Conservation (phyloP, 2,113 vertebrate genomes). For the Cyprinus carpio region DNA sequence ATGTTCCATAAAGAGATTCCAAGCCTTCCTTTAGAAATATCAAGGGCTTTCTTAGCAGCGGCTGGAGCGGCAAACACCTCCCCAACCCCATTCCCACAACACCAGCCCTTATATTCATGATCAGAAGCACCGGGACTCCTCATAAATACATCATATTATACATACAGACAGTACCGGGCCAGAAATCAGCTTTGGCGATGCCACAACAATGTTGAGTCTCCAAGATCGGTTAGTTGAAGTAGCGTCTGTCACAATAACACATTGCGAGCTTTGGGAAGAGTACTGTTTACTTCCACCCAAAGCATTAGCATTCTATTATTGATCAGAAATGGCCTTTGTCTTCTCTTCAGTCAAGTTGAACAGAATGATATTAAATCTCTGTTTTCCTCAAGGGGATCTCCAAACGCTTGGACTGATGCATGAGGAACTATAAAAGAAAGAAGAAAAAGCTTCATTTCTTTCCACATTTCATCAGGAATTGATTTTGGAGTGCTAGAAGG, state of each 20-base stretch:
- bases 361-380: constrained; percentile 59
- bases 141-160: not conserved
- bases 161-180: constrained; percentile 2
- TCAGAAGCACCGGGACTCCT: constrained; percentile 2
- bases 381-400: constrained; percentile 53
- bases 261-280: constrained; percentile 43
- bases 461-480: constrained; percentile 51
- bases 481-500: constrained; percentile 48
- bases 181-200: not conserved
- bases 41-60: constrained; percentile 39
- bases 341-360: constrained; percentile 60
- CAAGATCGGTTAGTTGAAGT: not conserved
- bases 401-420: constrained; percentile 52
- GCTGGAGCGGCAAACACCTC: not conserved
- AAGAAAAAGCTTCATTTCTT: constrained; percentile 53
- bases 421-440: constrained; percentile 53
- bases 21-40: constrained; percentile 48
- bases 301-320: constrained; percentile 57
- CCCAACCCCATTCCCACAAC: not conserved
- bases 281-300: constrained; percentile 51
- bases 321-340: constrained; percentile 60
- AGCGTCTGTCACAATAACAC: constrained; percentile 1
- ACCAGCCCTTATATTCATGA: not conserved
- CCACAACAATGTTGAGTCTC: not conserved
- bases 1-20: constrained; percentile 55